Base-by-base conservation (phyloP, 2,888 invertebrate genomes). In the Phorcus lineatus region DNA sequence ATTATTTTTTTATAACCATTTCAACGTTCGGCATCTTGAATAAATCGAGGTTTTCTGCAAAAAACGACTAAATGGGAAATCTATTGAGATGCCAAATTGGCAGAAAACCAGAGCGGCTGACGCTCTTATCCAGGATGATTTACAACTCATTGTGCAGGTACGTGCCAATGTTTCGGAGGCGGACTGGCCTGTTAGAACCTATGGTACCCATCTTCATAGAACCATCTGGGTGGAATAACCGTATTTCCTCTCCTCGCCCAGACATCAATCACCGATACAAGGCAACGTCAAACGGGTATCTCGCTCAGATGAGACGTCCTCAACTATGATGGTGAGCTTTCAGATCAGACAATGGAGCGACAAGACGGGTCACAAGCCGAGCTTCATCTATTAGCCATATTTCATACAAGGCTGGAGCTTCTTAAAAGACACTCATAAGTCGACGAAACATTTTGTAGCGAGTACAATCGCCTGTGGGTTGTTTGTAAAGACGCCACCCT, bases 341-440 rank as follows among this genome's bases (percentile, higher is more conserved):
- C 40, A 40, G 3, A 1, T 1, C 3, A 9, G 1, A 57, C 28
- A 70, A 31, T 40, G 19, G 70, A 36, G 17, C n/a, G 40, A 16
- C 31, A 17, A 28, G 40, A 36, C 17, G 36, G 28, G 19, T 36
- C 36, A 31, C 40, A 36, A 28, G 70, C 70, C 70, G 36, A 70
- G 70, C 70, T 70, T 70, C 36, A 70, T 70, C 17, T 40, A 40
- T 40, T 31, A 70, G 70, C 36, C 28, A 70, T 70, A 70, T 70
- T 70, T 70, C 40, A 70, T 70, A 70, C 70, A n/a, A 70, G 36
- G 36, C 36, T 70, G 70, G 19, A 24, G 62, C 13, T 62, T 62
- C 28, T 62, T 28, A 62, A 62, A 24, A 28, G 62, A 28, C 62
- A 11, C 47, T 47, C 47, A 47, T 47, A 13, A 47, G 47, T 13